A percentile compares a stretch with the other conserved stretches of the same genome.
phyloP scores from a whole-genome alignment of 2,797 vertebrate genomes.

The Chaetophractus vellerosus region DNA sequence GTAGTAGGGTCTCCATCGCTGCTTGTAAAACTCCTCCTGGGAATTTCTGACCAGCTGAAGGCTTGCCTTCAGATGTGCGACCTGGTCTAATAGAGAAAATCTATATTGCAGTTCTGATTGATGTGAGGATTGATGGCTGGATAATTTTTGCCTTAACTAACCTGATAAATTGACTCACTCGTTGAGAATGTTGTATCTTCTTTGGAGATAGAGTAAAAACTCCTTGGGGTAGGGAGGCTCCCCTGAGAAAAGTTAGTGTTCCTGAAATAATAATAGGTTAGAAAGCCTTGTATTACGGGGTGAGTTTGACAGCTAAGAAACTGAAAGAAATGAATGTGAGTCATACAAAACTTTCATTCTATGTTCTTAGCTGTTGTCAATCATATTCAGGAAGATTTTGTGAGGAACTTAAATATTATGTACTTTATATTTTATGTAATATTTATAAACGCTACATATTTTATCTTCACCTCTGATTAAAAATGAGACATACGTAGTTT shows the following conservation, averaged over 20 bases:
- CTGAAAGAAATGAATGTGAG: constrained; percentile 63
- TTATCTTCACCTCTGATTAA: background rate
- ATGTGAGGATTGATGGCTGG: background rate
- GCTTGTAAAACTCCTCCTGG: background rate
- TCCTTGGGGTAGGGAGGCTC: constrained; percentile 73
- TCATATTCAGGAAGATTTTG: background rate
- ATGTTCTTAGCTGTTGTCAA: background rate
- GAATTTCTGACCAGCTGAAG: constrained; percentile 37
- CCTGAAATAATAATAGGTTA: constrained; percentile 62
- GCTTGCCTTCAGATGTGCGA: background rate
- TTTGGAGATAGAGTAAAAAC: constrained; percentile 62
- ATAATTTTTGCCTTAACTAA: constrained; percentile 21
- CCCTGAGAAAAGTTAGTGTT: constrained; percentile 74
- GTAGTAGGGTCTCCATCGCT: background rate
- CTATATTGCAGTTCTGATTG: background rate
- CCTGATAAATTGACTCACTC: constrained; percentile 42
- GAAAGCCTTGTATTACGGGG: constrained; percentile 63
- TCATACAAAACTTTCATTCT: constrained; percentile 48
- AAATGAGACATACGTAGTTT: background rate
- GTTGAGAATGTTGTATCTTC: constrained; percentile 60
- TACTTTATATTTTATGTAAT: background rate
- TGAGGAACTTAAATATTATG: background rate
- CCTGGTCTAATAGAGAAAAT: background rate
- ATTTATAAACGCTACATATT: background rate
- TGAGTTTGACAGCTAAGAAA: constrained; percentile 68